These are phyloP conservation scores for Podocnemis expansa DNA, from an alignment of 2,113 vertebrate species.

Conservation along the genomic window DNA sequence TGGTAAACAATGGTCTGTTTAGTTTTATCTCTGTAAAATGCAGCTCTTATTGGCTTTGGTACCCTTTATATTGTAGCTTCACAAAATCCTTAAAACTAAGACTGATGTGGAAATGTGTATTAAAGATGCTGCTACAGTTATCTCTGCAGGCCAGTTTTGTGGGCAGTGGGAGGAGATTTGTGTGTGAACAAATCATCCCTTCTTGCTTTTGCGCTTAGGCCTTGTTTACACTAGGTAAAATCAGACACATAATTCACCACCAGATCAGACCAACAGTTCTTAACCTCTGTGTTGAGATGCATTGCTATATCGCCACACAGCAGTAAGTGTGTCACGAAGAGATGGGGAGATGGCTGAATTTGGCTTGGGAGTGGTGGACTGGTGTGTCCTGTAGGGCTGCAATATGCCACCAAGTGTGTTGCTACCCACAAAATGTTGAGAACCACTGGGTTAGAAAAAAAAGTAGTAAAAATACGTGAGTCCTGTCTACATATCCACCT, in stretches of 20 bases:
- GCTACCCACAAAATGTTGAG: too few species aligned
- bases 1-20: neutral
- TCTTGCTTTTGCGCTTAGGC: neutral
- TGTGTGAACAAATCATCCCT: neutral
- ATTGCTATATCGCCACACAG: too few species aligned
- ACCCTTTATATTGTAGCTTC: neutral
- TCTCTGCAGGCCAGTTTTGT: neutral
- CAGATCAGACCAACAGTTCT: too few species aligned
- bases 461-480: neutral
- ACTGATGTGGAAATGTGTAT: neutral
- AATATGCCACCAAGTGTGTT: too few species aligned
- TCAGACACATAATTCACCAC: neutral
- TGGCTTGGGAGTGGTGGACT: too few species aligned
- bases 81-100: neutral
- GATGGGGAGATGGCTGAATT: too few species aligned
- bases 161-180: neutral
- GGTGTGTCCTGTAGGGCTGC: too few species aligned
- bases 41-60: neutral
- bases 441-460: neutral
- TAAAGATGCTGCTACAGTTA: slow-evolving; percentile 7
- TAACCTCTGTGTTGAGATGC: too few species aligned
- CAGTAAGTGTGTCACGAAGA: too few species aligned
- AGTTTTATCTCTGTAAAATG: neutral
- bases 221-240: neutral
- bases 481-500: rapidly evolving